phyloP scores from a whole-genome alignment of 2,888 invertebrate genomes.

The Philereme transversata region DNA sequence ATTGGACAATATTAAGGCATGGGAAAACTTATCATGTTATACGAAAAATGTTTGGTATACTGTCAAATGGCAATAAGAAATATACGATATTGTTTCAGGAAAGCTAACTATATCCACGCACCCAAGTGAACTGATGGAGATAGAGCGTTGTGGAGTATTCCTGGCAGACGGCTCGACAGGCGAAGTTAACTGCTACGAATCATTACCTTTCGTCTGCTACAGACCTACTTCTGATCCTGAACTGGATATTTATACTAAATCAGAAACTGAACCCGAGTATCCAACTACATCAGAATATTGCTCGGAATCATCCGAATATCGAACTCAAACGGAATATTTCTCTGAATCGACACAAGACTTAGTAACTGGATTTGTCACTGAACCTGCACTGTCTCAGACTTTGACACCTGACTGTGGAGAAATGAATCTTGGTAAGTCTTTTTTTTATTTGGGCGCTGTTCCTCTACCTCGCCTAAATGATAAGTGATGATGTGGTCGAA shows the following conservation, averaged over 20 bases:
- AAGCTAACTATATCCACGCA: background rate
- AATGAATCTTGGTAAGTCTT: no score
- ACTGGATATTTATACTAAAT: background rate
- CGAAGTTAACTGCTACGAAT: background rate
- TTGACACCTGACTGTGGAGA: background rate
- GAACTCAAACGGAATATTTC: no score
- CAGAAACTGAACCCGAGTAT: background rate
- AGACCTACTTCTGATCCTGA: background rate
- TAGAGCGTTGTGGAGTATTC: background rate
- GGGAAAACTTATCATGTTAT: no score
- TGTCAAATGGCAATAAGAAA: no score
- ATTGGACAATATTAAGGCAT: no score
- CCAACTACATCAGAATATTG: background rate
- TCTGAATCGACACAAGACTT: no score
- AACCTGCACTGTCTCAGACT: background rate
- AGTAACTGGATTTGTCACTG: background rate
- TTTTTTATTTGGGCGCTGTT: no score
- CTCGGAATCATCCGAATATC: no score
- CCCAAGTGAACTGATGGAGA: background rate
- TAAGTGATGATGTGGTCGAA: no score
- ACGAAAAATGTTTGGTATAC: no score
- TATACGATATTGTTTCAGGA: background rate
- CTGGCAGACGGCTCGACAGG: background rate
- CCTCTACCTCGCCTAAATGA: no score
- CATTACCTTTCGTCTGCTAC: constrained; percentile 1